phyloP scores from a whole-genome alignment of 37 sponge, comb jelly and placozoan species.

The Aplysina aerophoba region DNA sequence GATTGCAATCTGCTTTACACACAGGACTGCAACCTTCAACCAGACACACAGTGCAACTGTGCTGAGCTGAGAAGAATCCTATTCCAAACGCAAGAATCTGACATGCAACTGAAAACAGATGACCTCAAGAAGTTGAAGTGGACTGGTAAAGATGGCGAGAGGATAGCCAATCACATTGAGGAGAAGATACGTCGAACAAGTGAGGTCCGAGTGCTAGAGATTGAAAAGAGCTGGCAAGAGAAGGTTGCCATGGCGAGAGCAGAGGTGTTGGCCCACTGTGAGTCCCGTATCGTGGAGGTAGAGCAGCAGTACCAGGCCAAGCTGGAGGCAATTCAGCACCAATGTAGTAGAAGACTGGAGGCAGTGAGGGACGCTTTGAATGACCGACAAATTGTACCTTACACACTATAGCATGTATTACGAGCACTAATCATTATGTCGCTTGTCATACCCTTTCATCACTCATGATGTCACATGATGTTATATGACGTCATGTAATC shows the following conservation, averaged over 20 bases:
- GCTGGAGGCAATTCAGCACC: conserved; percentile 47
- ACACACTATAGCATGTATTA: too few relatives aligned
- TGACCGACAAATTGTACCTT: neutral
- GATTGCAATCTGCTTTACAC: too few relatives aligned
- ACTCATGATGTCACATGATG: too few relatives aligned
- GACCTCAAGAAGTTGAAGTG: conserved; percentile 48
- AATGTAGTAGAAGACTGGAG: conserved; percentile 43
- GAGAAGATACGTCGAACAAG: conserved; percentile 60
- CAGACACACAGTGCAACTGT: conserved; percentile 42
- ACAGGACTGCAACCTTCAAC: conserved; percentile 47
- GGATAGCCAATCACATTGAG: conserved; percentile 53
- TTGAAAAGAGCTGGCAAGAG: conserved; percentile 64
- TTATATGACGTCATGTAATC: too few relatives aligned
- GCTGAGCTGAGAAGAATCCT: conserved; percentile 52
- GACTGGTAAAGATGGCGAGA: conserved; percentile 41
- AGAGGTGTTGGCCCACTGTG: conserved; percentile 61
- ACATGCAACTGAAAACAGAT: conserved; percentile 41
- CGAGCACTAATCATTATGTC: too few relatives aligned
- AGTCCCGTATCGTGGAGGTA: conserved; percentile 59
- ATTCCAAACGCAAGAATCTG: conserved; percentile 43
- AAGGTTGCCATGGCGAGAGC: conserved; percentile 52
- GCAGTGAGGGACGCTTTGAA: conserved; percentile 16
- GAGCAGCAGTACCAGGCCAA: conserved; percentile 49
- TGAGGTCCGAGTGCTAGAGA: conserved; percentile 32
- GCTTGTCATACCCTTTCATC: too few relatives aligned